Evolutionary conservation across 2,113 vertebrate genomes (phyloP), one percentile per base, ranked within the genome.

Genomic region (Notarius quadriscutis): DNA sequence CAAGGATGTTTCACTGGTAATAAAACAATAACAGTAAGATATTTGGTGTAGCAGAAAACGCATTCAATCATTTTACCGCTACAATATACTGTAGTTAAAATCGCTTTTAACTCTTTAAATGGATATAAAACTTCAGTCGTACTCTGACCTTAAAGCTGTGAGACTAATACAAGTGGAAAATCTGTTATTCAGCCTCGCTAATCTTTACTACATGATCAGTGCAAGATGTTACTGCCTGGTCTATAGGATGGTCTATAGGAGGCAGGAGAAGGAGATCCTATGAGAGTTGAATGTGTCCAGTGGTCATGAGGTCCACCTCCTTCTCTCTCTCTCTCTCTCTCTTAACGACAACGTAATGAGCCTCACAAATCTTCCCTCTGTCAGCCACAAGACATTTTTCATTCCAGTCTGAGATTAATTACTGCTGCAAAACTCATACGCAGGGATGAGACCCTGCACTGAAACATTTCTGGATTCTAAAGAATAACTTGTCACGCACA

Each of bases 301-400:
- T 57, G 81, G 67, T 84, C 20, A 55, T 62, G 82, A 48, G 83
- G 87, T 81, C 62, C 71, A 80, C 65, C 78, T 48, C 41, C 86
- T 85, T 78, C 77, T 80, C 67, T 55, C 34, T 41, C 34, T 41
- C 34, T 41, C 34, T 41, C 34, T 41, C 34, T 41, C 34, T 41
- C 34, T 41, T 84, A 90, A 90, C 65, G 85, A 87, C 85, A 77
- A 57, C 51, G 25, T 88, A 90, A 90, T 87, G 89, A 90, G 87
- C 81, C 87, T 86, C 84, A 88, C 89, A 82, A 90, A 90, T 90
- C 89, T 88, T 88, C 50, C 34, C 50, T 65, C 63, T 72, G 84
- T 87, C 63, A 85, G 25, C 51, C 67, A 51, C 22, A 62, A 34
- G 27, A 60, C 75, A 81, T 85, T 88, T 88, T 87, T 90, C 84